phyloP scores from a whole-genome alignment of 37 sponge, comb jelly and placozoan genomes.

The Halichondria panicea region DNA sequence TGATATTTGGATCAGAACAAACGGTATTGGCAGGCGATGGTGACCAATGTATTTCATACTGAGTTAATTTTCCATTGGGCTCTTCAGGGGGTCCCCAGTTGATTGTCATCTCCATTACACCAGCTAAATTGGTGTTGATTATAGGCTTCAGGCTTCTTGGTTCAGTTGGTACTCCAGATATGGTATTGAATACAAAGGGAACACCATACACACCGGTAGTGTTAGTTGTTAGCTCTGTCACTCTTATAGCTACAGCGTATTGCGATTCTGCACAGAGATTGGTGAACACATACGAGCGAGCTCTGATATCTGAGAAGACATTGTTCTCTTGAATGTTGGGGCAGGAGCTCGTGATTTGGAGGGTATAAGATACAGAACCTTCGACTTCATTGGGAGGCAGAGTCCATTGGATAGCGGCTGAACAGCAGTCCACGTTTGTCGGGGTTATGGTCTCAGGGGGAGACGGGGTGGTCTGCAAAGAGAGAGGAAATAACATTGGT shows the following conservation, averaged over 20 bases:
- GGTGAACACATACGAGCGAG: neutral
- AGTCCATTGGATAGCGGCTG: neutral
- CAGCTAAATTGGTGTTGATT: too few species aligned
- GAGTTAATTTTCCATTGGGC: neutral
- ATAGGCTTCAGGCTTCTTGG: too few species aligned
- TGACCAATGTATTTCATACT: slow-evolving; percentile 14
- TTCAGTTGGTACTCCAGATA: slow-evolving; percentile 1
- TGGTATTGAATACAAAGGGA: neutral
- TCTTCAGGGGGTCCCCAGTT: neutral
- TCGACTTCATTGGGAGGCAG: neutral
- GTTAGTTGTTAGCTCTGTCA: neutral
- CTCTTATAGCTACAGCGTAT: neutral
- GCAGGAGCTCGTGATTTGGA: neutral
- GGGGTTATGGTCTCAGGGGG: neutral
- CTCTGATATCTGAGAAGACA: neutral
- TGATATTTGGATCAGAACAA: neutral
- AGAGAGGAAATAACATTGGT: neutral
- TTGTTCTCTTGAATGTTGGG: neutral
- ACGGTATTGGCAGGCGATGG: neutral
- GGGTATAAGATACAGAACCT: neutral
- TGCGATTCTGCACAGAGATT: neutral
- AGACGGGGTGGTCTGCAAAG: neutral
- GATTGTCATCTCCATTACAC: neutral
- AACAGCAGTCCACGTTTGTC: neutral
- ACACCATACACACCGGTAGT: neutral